Conservation (phyloP, 2,113 vertebrate species). For the Ptilorrhoa leucosticta region DNA sequence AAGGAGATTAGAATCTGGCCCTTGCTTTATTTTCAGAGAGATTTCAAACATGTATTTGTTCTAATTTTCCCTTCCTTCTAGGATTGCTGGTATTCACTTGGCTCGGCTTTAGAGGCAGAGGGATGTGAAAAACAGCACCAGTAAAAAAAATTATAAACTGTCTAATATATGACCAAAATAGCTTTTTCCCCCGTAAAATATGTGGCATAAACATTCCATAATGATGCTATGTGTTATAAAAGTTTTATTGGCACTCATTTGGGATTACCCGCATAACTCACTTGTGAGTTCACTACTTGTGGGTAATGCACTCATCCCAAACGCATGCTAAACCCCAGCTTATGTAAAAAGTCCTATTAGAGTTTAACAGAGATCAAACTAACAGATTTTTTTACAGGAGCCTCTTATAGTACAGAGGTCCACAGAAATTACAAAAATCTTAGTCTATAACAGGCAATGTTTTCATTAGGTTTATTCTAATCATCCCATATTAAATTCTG, state of each 20-base stretch:
- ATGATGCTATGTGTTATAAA: slow-evolving; percentile 19
- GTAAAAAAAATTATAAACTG: background rate
- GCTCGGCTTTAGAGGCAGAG: background rate
- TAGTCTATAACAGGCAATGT: background rate
- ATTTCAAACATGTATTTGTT: slow-evolving; percentile 36
- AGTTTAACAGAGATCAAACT: slow-evolving; percentile 2
- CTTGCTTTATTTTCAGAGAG: slow-evolving; percentile 18
- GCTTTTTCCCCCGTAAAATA: background rate
- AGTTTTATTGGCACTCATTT: slow-evolving; percentile 36
- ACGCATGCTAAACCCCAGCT: slow-evolving; percentile 25
- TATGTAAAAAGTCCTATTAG: background rate
- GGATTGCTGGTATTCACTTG: slow-evolving; percentile 10
- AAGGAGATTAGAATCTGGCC: slow-evolving; percentile 24
- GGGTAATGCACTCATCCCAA: slow-evolving; percentile 41
- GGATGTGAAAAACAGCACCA: slow-evolving; percentile 23
- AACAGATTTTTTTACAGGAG: background rate
- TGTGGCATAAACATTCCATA: slow-evolving; percentile 32
- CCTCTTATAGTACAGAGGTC: background rate
- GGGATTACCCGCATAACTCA: slow-evolving; percentile 47
- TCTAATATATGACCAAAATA: slow-evolving; percentile 20
- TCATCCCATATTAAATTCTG: background rate
- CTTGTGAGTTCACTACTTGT: slow-evolving; percentile 45
- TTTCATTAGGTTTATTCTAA: slow-evolving; percentile 9
- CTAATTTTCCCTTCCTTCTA: slow-evolving; percentile 35
- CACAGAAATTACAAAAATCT: background rate